phyloP scores from a whole-genome alignment of 2,113 vertebrate genomes.

The Erythrocercus mccallii region DNA sequence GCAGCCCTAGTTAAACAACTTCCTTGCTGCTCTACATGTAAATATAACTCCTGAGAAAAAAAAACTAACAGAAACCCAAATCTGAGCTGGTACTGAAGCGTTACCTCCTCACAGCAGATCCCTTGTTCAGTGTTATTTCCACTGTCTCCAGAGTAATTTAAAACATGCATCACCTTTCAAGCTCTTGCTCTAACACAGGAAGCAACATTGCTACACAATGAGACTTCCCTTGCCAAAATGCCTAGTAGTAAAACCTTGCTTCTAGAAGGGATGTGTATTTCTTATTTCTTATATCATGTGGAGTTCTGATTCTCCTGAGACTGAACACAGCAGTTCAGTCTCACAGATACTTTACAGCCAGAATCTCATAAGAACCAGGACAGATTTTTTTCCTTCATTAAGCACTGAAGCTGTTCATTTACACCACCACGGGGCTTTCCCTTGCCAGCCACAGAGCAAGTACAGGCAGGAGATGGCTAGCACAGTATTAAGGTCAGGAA shows the following conservation, averaged over 20 bases:
- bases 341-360: not conserved
- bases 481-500: not conserved
- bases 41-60: not conserved
- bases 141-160: not conserved
- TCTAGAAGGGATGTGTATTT: not conserved
- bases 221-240: not conserved
- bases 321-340: not conserved
- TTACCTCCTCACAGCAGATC: not conserved
- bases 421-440: not conserved
- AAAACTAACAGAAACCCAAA: not conserved
- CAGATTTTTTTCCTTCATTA: not conserved
- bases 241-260: not conserved
- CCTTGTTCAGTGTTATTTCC: not conserved
- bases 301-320: not conserved
- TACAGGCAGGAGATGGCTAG: not conserved
- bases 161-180: not conserved
- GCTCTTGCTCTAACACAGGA: not conserved
- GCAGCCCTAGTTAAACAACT: not conserved
- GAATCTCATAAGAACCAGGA: not conserved
- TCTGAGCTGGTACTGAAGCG: not conserved
- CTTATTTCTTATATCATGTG: not conserved
- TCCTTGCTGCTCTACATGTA: not conserved
- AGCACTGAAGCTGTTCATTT: not conserved
- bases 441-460: not conserved
- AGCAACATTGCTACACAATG: not conserved